Base-by-base conservation (phyloP, 2,113 vertebrate species). In the Dromas ardeola region DNA sequence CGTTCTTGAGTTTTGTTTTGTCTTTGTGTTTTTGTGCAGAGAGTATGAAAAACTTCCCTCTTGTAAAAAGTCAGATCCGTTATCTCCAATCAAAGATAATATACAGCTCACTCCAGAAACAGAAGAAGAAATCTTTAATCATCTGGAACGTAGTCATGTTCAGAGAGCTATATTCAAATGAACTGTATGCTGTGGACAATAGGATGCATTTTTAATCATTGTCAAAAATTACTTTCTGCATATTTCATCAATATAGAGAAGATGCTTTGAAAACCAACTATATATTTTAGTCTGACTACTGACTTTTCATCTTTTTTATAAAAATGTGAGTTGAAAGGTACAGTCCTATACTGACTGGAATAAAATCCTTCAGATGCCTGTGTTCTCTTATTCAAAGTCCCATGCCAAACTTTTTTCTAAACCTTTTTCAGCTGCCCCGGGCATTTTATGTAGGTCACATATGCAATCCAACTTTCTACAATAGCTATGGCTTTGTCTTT, bases 31-130 rank as follows among this genome's bases (percentile, higher is more conserved):
- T 40, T 72, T 95, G 88, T 97, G 36, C 98, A 99, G 99, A 95
- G 98, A 99, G 13, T 97, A 94, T 34, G 97, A 98, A 81, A 99
- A 98, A 88, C 96, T 99, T 84, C 91, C 77, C 38, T 90, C 98
- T 47, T 97, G 89, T 94, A 98, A 97, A 88, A 99, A 98, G 88
- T 96, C 95, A 82, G 91, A 98, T 49, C 98, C 99, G 4, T 97
- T 99, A 96, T 99, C 99, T 95, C 98, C 98, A 29, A 96, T 99
- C 88, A 98, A 98, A 97, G 98, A 99, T 95, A 99, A 99, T 55
- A 95, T 99, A 89, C 92, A 97, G 13, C 97, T 98, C 53, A 98
- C 97, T 78, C 97, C 98, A 85, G 98, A 98, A 95, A 91, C 97
- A 32, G 98, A 98, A 72, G 97, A 98, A 32, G 97, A 98, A 80